Conservation (phyloP, 23 tunicate species). For the Diplosoma virens region DNA sequence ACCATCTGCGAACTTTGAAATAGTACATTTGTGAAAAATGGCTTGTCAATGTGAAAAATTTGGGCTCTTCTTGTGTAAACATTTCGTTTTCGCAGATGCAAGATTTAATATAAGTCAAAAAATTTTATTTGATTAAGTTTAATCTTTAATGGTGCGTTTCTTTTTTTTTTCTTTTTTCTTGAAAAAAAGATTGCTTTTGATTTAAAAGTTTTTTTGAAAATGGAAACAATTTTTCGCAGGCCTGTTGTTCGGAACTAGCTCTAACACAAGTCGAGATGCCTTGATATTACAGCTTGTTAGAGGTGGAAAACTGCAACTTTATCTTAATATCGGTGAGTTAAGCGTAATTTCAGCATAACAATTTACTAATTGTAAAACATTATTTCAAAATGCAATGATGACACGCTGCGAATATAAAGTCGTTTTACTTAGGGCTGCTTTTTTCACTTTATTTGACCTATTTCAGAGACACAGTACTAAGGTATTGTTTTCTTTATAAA, state of each 20-base stretch:
- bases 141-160: not conserved
- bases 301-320: constrained; percentile 53
- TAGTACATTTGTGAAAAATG: too few species aligned
- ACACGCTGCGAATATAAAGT: not conserved
- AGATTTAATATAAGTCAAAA: too few species aligned
- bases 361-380: not conserved
- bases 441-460: not conserved
- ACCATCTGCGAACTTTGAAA: too few species aligned
- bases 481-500: too few species aligned
- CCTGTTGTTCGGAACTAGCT: constrained; percentile 66
- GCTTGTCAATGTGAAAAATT: too few species aligned
- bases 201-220: not conserved
- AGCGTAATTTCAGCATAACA: not conserved
- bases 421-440: too few species aligned
- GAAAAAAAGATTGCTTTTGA: not conserved
- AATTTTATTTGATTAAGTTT: too few species aligned
- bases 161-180: not conserved
- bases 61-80: too few species aligned
- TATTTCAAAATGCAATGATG: not conserved
- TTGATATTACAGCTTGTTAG: constrained; percentile 43
- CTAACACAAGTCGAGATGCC: constrained; percentile 49
- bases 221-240: constrained; percentile 26
- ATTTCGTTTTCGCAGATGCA: too few species aligned
- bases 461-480: too few species aligned
- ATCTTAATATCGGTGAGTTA: constrained; percentile 63